These are phyloP conservation scores for Osmerus eperlanus DNA, from an alignment of 2,113 vertebrate species.

Conservation along the genomic window DNA sequence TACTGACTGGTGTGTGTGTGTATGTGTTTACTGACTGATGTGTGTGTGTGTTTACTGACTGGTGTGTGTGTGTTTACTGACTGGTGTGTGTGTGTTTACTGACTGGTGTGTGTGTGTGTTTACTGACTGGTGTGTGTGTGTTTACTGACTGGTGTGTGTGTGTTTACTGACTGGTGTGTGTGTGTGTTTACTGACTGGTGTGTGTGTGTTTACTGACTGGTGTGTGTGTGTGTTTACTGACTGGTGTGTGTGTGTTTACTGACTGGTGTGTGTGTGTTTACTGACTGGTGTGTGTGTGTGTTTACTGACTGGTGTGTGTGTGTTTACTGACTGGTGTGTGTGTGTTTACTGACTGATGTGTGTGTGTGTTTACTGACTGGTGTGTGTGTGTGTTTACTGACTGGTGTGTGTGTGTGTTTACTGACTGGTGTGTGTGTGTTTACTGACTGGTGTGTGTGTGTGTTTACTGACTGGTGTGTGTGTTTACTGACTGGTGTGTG, in stretches of 20 bases:
- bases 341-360: background rate
- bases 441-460: background rate
- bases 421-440: background rate
- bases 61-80: background rate
- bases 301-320: background rate
- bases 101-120: background rate
- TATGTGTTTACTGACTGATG: background rate
- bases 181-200: background rate
- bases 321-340: background rate
- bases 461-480: background rate
- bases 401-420: background rate
- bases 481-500: background rate
- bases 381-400: background rate
- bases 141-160: background rate
- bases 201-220: background rate
- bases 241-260: background rate
- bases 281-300: background rate
- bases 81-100: background rate
- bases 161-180: background rate
- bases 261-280: background rate
- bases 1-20: background rate
- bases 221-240: background rate
- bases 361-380: background rate
- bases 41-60: background rate
- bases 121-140: background rate